Percentiles rank a stretch among this genome's conserved stretches.
These are phyloP conservation scores for Amphilophus citrinellus DNA, from an alignment of 2,113 vertebrate genomes.

Conservation along the genomic window DNA sequence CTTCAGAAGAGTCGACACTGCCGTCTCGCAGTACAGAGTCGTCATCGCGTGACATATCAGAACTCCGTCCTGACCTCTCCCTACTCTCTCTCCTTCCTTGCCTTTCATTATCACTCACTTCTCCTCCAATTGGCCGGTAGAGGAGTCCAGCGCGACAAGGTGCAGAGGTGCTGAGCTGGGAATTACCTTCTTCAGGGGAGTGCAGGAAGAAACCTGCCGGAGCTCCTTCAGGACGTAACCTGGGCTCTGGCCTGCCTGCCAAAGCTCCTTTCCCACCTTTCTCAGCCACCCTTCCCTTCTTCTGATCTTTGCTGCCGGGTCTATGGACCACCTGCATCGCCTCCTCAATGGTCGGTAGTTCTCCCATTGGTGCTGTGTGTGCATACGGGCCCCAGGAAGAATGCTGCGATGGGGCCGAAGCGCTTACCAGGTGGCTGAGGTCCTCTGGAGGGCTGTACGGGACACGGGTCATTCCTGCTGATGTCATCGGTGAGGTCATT, in stretches of 20 bases:
- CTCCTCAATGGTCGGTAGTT: constrained; percentile 90
- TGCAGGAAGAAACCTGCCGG: constrained; percentile 92
- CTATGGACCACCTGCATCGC: constrained; percentile 85
- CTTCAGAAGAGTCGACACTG: constrained; percentile 83
- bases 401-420: constrained; percentile 62
- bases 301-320: constrained; percentile 46
- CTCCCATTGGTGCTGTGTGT: constrained; percentile 67
- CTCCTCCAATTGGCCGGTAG: constrained; percentile 62
- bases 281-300: constrained; percentile 46
- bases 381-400: constrained; percentile 68
- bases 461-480: constrained; percentile 59
- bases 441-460: constrained; percentile 81
- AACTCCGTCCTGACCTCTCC: constrained; percentile 36
- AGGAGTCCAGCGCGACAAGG: constrained; percentile 76
- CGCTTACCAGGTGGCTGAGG: constrained; percentile 76
- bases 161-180: constrained; percentile 81
- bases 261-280: constrained; percentile 40
- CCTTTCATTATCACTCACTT: constrained; percentile 30
- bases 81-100: constrained; percentile 43
- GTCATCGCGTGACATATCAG: constrained; percentile 74
- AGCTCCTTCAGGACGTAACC: constrained; percentile 89
- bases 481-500: constrained; percentile 61
- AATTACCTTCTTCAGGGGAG: constrained; percentile 73
- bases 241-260: constrained; percentile 77
- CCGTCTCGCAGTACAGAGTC: constrained; percentile 81